Percentiles rank a stretch among this genome's conserved stretches.
Evolutionary conservation across 2,113 vertebrate species (phyloP).

Genomic region (Nipponia nippon): DNA sequence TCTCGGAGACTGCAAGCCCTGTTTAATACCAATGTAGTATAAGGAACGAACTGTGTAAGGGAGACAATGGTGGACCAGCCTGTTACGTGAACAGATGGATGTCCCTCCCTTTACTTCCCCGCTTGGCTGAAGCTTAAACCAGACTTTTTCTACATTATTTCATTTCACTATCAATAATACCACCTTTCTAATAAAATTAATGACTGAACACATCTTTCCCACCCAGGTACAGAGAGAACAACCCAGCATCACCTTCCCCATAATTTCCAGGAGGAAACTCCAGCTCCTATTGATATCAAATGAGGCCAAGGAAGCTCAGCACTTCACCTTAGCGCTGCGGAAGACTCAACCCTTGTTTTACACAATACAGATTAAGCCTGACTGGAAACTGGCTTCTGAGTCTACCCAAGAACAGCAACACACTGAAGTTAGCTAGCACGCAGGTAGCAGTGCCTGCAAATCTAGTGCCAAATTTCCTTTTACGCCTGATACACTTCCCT

Average conservation of each 20-base stretch:
- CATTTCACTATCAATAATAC: not conserved
- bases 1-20: not conserved
- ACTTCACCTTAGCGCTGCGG: rapidly evolving
- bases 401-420: not conserved
- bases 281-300: not conserved
- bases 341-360: not conserved
- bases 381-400: not conserved
- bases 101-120: not conserved
- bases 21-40: not conserved
- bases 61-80: not conserved
- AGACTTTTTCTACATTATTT: not conserved
- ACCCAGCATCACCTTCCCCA: not conserved
- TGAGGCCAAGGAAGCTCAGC: not conserved
- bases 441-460: not conserved
- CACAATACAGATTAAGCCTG: not conserved
- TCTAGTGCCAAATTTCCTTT: not conserved
- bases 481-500: not conserved
- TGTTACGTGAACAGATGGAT: not conserved
- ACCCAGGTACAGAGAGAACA: not conserved
- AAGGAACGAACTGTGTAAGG: not conserved
- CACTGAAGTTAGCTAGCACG: not conserved
- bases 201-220: too few relatives aligned
- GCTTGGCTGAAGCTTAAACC: not conserved
- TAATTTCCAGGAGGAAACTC: not conserved
- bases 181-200: not conserved